Percentiles rank a stretch among this genome's conserved stretches.
Evolutionary conservation across 2,888 invertebrate species (phyloP).

Genomic region (Diaphora mendica): DNA sequence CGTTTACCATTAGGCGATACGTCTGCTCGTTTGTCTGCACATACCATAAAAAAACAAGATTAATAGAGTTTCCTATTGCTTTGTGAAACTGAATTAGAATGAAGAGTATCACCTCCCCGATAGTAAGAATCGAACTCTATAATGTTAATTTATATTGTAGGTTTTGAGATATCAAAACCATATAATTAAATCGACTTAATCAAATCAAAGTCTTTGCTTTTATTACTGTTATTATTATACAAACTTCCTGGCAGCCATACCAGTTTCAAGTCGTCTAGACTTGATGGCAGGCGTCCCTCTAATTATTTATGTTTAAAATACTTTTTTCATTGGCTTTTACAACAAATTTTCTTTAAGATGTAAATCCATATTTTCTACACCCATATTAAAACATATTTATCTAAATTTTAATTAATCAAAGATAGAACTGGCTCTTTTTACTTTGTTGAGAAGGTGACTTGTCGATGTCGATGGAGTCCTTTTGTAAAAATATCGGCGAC

Average conservation of each 20-base stretch:
- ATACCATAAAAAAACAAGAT: too few species aligned
- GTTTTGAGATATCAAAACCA: too few species aligned
- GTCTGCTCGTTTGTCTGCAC: too few species aligned
- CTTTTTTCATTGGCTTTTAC: not conserved
- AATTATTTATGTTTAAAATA: not conserved
- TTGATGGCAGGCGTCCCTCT: not conserved
- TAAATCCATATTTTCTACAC: not conserved
- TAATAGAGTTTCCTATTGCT: too few species aligned
- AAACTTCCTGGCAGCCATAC: not conserved
- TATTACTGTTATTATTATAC: not conserved
- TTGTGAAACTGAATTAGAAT: too few species aligned
- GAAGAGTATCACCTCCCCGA: too few species aligned
- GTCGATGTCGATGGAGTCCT: too few species aligned
- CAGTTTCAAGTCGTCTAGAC: too few species aligned
- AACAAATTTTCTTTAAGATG: not conserved
- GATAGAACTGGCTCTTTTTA: not conserved
- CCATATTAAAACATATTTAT: not conserved
- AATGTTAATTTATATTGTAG: too few species aligned
- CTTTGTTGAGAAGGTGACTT: not conserved
- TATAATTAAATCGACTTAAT: not conserved
- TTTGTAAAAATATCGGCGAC: too few species aligned
- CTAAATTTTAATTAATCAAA: not conserved
- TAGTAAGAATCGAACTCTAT: too few species aligned
- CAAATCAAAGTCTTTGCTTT: not conserved
- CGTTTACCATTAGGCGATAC: too few species aligned